phyloP scores from a whole-genome alignment of 2,113 vertebrate species.

The Apteryx owenii region DNA sequence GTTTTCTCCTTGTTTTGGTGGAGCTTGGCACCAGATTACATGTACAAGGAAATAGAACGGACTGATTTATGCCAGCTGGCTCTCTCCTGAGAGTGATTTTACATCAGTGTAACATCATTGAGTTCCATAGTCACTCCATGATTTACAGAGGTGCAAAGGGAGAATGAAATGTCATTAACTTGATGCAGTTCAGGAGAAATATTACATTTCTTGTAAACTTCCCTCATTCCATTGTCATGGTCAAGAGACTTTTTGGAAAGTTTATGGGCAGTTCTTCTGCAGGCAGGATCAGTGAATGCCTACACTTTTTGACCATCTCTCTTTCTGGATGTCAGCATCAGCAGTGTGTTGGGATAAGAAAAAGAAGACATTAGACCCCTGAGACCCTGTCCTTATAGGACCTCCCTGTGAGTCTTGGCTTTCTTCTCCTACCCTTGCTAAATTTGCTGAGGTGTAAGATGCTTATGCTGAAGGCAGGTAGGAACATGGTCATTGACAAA shows the following conservation, averaged over 20 bases:
- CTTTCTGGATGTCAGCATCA: background rate
- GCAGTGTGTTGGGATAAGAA: background rate
- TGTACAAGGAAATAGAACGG: conserved; percentile 11
- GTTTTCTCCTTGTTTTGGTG: background rate
- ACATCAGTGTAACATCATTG: background rate
- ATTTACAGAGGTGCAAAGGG: conserved; percentile 27
- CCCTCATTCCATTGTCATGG: background rate
- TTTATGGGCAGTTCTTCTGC: background rate
- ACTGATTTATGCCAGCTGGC: background rate
- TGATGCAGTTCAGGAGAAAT: conserved; percentile 1
- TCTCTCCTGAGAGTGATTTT: background rate
- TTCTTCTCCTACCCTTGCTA: background rate
- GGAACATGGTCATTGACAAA: background rate
- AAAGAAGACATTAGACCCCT: background rate
- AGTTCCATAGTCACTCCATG: background rate
- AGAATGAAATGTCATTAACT: conserved; percentile 17
- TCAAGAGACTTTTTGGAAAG: background rate
- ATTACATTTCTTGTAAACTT: background rate
- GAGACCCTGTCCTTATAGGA: fast-evolving
- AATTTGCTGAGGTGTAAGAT: background rate
- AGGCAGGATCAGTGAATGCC: background rate
- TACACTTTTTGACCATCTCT: background rate
- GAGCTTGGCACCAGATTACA: conserved; percentile 33
- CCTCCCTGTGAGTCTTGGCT: background rate
- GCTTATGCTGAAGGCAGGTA: background rate